Conservation (phyloP, 92 coral and sea anemone species). For the Chrysogorgia sp. region DNA sequence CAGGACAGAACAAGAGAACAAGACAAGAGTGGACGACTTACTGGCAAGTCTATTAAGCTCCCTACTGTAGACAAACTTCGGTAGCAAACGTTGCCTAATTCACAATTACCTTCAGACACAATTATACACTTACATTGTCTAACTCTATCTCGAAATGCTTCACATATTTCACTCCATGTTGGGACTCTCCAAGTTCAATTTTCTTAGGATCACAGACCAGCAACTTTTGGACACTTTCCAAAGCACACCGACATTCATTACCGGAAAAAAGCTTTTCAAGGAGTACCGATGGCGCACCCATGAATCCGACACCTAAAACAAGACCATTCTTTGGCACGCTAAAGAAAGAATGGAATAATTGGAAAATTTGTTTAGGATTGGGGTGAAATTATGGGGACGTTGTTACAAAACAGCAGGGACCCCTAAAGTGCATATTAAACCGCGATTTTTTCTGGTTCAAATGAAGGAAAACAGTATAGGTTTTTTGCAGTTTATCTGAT, state of each 20-base stretch:
- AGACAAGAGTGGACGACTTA: too few relatives aligned
- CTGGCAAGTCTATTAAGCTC: too few relatives aligned
- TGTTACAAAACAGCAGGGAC: too few relatives aligned
- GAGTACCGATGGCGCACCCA: slow-evolving; percentile 92
- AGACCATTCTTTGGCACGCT: slow-evolving; percentile 59
- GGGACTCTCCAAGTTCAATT: slow-evolving; percentile 42
- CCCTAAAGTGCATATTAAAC: too few relatives aligned
- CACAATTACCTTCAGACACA: background rate
- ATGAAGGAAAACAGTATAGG: too few relatives aligned
- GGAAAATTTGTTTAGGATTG: too few relatives aligned
- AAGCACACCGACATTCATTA: slow-evolving; percentile 57
- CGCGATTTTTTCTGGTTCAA: too few relatives aligned
- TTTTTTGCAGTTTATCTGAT: too few relatives aligned
- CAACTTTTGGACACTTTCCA: slow-evolving; percentile 57
- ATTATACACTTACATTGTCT: slow-evolving; percentile 28
- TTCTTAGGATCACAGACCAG: slow-evolving; percentile 33
- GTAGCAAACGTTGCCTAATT: background rate
- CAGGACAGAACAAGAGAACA: background rate
- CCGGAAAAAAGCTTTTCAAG: slow-evolving; percentile 72
- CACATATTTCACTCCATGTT: slow-evolving; percentile 43
- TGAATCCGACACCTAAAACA: slow-evolving; percentile 62
- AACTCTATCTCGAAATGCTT: background rate
- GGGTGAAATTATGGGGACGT: too few relatives aligned
- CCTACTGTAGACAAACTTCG: background rate
- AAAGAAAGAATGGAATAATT: too few relatives aligned